Evolutionary conservation across 1,140 invertebrate genomes (phyloP).

Genomic region (Lutraria rhynchaena): DNA sequence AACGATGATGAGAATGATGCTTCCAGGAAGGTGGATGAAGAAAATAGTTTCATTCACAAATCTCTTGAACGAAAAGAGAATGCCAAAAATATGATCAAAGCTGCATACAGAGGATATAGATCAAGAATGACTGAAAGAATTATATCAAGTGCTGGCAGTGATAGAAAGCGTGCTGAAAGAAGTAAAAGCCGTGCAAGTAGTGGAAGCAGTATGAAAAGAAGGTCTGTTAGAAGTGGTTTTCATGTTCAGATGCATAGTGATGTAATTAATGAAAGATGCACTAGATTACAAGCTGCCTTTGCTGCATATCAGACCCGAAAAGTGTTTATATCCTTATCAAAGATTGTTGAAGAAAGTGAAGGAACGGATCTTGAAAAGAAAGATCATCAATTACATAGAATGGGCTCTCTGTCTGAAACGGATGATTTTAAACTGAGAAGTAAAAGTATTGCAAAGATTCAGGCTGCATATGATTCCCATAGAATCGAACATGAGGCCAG

Average conservation of each 20-base stretch:
- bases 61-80: neutral
- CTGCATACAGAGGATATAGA: constrained; percentile 40
- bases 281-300: constrained; percentile 50
- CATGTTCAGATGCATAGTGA: constrained; percentile 53
- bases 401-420: constrained; percentile 53
- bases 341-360: constrained; percentile 16
- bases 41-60: neutral
- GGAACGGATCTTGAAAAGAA: neutral
- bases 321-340: constrained; percentile 40
- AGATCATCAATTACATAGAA: constrained; percentile 33
- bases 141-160: neutral
- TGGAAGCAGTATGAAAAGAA: constrained; percentile 2
- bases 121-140: constrained; percentile 23
- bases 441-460: constrained; percentile 52
- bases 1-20: neutral
- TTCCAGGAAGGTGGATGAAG: neutral
- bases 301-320: constrained; percentile 50
- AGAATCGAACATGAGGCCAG: constrained; percentile 3
- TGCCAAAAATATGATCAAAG: constrained; percentile 20
- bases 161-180: neutral
- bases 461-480: constrained; percentile 31
- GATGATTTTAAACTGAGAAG: constrained; percentile 55
- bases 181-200: constrained; percentile 4
- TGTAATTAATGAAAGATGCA: constrained; percentile 35
- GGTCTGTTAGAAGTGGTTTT: constrained; percentile 22